These are phyloP conservation scores for Eira barbara DNA, from an alignment of 2,113 vertebrate genomes.

Conservation along the genomic window DNA sequence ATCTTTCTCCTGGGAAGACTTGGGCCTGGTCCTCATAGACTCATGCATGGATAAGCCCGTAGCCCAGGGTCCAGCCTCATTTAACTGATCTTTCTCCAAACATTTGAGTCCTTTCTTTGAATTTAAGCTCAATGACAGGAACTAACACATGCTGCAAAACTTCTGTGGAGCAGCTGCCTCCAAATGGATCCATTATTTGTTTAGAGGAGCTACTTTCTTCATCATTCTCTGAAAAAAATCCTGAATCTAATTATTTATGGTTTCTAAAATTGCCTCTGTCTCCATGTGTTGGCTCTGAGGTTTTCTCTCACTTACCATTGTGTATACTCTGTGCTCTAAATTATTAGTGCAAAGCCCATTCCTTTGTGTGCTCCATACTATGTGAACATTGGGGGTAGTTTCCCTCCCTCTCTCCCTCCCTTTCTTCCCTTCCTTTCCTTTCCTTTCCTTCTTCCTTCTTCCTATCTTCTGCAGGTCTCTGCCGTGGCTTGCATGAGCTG, in stretches of 20 bases:
- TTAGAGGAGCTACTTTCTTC: not conserved
- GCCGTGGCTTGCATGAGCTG: not conserved
- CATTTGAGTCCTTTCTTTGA: not conserved
- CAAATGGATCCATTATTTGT: not conserved
- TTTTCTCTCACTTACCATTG: not conserved
- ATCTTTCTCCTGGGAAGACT: not conserved
- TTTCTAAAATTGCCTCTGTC: not conserved
- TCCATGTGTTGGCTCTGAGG: not conserved
- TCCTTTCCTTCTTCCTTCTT: not conserved
- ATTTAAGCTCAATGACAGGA: not conserved
- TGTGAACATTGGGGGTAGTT: not conserved
- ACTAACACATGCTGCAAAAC: not conserved
- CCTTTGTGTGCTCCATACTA: not conserved
- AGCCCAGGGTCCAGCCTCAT: not conserved
- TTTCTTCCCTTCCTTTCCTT: not conserved
- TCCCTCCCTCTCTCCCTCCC: not conserved
- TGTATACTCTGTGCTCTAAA: not conserved
- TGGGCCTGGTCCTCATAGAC: not conserved
- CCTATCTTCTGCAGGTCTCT: not conserved
- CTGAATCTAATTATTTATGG: not conserved
- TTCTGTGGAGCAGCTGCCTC: not conserved
- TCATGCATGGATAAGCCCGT: not conserved
- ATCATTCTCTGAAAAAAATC: not conserved
- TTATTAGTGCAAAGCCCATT: not conserved
- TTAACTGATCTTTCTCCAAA: not conserved